Conservation (phyloP, 2,797 vertebrate genomes). For the Girardinus metallicus region DNA sequence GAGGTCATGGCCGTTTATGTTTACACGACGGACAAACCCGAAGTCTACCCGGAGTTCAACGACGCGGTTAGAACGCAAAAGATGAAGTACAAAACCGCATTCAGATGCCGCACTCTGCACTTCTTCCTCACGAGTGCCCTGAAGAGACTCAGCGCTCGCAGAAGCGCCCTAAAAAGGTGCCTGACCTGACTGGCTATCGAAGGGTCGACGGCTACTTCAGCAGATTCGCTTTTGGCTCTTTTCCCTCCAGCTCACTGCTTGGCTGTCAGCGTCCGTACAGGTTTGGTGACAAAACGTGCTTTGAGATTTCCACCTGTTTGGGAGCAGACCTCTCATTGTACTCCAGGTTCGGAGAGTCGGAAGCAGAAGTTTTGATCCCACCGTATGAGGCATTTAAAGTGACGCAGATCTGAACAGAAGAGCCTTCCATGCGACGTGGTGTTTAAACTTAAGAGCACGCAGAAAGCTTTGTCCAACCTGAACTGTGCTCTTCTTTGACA, state of each 20-base stretch:
- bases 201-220: conserved; percentile 37
- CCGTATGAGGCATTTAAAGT: conserved; percentile 64
- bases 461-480: conserved; percentile 21
- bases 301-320: conserved; percentile 48
- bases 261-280: conserved; percentile 1
- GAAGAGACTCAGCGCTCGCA: conserved; percentile 43
- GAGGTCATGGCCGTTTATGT: conserved; percentile 49
- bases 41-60: conserved; percentile 54
- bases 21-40: conserved; percentile 45
- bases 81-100: conserved; percentile 40
- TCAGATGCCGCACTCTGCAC: conserved; percentile 53
- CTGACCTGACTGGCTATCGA: conserved; percentile 36
- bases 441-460: conserved; percentile 39
- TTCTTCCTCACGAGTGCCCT: conserved; percentile 54
- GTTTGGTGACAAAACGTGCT: conserved; percentile 56
- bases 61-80: conserved; percentile 43
- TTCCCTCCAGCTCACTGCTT: conserved; percentile 52
- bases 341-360: conserved; percentile 29
- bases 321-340: conserved; percentile 54
- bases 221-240: conserved; percentile 57
- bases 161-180: conserved; percentile 18
- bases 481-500: conserved; percentile 50
- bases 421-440: conserved; percentile 54
- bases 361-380: conserved; percentile 57
- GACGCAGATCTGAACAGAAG: conserved; percentile 2